phyloP scores from a whole-genome alignment of 2,888 invertebrate genomes.

The Andrena trimmerana region DNA sequence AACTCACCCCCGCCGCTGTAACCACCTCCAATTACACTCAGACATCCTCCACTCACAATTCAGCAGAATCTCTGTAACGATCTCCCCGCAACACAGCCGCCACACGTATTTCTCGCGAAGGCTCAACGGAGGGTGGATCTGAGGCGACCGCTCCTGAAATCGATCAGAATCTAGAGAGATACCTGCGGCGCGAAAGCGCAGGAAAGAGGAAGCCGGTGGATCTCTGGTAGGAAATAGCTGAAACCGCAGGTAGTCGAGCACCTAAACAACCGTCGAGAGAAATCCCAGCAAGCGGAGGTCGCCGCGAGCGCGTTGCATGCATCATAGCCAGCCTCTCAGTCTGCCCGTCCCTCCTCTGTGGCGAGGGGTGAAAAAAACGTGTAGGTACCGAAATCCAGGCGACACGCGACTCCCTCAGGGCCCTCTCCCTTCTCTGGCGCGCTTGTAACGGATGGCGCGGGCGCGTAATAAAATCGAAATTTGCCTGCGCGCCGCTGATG shows the following conservation, averaged over 20 bases:
- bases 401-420: conserved; percentile 14
- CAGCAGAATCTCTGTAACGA: no score
- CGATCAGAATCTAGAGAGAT: no score
- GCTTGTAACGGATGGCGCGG: conserved; percentile 24
- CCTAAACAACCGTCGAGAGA: conserved; percentile 24
- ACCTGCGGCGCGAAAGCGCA: background rate
- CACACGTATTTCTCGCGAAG: no score
- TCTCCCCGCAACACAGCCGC: no score
- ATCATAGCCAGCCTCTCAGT: background rate
- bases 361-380: background rate
- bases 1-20: no score
- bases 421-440: background rate
- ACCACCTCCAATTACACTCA: no score
- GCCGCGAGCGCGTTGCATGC: background rate
- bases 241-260: background rate
- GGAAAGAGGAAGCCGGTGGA: background rate
- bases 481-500: conserved; percentile 57
- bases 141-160: no score
- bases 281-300: background rate
- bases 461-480: conserved; percentile 75
- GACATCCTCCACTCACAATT: no score
- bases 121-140: no score
- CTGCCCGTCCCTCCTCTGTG: background rate
- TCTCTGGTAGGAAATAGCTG: background rate
- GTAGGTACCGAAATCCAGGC: conserved; percentile 9